phyloP scores from a whole-genome alignment of 2,113 vertebrate genomes.

The Tachuris rubrigastra region DNA sequence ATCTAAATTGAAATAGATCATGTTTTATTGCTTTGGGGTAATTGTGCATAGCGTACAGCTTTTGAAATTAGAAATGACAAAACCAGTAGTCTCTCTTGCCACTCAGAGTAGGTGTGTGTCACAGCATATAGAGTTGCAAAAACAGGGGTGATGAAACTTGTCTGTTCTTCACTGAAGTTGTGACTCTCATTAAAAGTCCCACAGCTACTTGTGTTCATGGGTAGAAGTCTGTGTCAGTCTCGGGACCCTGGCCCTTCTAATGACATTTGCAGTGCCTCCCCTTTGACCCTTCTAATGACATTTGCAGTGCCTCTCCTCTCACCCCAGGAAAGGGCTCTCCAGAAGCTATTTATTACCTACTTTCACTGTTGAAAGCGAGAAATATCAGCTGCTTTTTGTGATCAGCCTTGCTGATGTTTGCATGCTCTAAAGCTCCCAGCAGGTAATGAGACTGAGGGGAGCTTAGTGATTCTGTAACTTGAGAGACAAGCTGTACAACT shows the following conservation, averaged over 20 bases:
- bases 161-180: background rate
- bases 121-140: background rate
- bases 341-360: background rate
- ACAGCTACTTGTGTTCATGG: fast-evolving
- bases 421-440: background rate
- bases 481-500: background rate
- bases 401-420: background rate
- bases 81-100: background rate
- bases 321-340: background rate
- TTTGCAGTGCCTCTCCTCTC: background rate
- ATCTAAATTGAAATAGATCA: background rate
- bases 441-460: background rate
- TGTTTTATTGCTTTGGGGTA: slow-evolving; percentile 10
- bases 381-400: background rate
- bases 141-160: background rate
- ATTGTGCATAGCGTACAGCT: background rate
- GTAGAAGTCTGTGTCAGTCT: background rate
- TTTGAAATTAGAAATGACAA: background rate
- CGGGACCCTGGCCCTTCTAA: background rate
- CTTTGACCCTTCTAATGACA: background rate
- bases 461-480: background rate
- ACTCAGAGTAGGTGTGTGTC: background rate
- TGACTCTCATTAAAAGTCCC: background rate
- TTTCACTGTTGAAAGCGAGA: background rate
- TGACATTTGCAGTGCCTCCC: background rate